phyloP scores from a whole-genome alignment of 2,797 vertebrate genomes.

The Thunnus albacares region DNA sequence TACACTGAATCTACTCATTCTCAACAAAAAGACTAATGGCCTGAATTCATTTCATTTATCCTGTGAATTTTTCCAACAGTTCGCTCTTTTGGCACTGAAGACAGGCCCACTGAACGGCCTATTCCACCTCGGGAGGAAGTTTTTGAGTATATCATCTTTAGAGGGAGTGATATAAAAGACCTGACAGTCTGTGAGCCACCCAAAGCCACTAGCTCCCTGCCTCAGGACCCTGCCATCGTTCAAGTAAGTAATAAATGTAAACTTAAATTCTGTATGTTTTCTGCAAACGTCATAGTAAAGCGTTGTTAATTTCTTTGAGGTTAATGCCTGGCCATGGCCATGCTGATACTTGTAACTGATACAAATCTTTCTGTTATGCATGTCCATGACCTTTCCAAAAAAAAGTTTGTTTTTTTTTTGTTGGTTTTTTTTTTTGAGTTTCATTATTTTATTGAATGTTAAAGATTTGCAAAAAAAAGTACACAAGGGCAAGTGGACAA shows the following conservation, averaged over 20 bases:
- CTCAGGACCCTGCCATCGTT: slow-evolving; percentile 98
- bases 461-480: too few relatives aligned
- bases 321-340: background rate
- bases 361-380: background rate
- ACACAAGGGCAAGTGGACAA: too few relatives aligned
- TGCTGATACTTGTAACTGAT: background rate
- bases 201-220: slow-evolving; percentile 93
- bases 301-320: too few relatives aligned
- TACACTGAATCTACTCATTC: background rate
- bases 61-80: slow-evolving; percentile 81
- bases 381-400: background rate
- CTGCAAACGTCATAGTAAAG: background rate
- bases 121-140: slow-evolving; percentile 97
- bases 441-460: too few relatives aligned
- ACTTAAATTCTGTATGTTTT: background rate
- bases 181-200: slow-evolving; percentile 99
- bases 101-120: slow-evolving; percentile 96
- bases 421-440: too few relatives aligned
- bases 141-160: slow-evolving; percentile 98
- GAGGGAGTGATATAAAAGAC: slow-evolving; percentile 98
- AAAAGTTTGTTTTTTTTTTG: too few relatives aligned
- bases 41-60: background rate
- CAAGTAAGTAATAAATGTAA: slow-evolving; percentile 84
- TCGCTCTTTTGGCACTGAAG: slow-evolving; percentile 98
- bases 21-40: background rate